Percentiles rank a stretch among this genome's conserved stretches.
These are phyloP conservation scores for Abrostola triplasia DNA, from an alignment of 2,888 invertebrate genomes.

Conservation along the genomic window DNA sequence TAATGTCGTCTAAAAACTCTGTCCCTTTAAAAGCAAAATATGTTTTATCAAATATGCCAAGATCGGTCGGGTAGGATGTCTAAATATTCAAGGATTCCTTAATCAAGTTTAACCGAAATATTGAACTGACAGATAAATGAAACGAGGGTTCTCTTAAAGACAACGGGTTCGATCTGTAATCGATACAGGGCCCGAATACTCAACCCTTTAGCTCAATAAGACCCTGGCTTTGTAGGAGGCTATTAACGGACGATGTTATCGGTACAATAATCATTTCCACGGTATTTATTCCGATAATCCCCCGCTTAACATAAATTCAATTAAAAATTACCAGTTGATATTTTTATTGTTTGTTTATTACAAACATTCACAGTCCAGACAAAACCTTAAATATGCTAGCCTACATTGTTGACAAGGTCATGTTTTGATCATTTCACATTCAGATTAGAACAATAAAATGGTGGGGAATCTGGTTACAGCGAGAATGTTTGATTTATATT, in stretches of 20 bases:
- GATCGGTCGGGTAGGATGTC: conserved; percentile 31
- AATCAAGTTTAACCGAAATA: conserved; percentile 66
- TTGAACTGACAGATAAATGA: conserved; percentile 69
- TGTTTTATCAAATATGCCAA: conserved; percentile 38
- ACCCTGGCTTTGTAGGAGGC: conserved; percentile 57
- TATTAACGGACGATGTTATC: conserved; percentile 59
- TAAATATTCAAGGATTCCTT: conserved; percentile 53
- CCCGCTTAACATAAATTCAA: conserved; percentile 24
- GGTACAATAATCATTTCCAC: conserved; percentile 56
- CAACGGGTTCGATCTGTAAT: conserved; percentile 66
- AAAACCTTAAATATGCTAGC: conserved; percentile 12
- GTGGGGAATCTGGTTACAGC: not conserved
- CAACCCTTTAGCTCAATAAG: conserved; percentile 65
- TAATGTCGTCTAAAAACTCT: conserved; percentile 7
- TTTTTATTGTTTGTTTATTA: conserved; percentile 18
- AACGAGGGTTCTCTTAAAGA: conserved; percentile 70
- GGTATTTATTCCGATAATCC: conserved; percentile 47
- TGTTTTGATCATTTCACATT: conserved; percentile 7
- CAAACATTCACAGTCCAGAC: conserved; percentile 27
- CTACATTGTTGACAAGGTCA: conserved; percentile 9
- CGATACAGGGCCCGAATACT: conserved; percentile 63
- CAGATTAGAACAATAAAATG: conserved; percentile 17
- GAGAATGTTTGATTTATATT: not conserved
- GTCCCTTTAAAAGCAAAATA: conserved; percentile 19
- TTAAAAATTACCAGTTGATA: conserved; percentile 16